Evolutionary conservation across 2,888 invertebrate genomes (phyloP), one percentile per base, ranked within the genome.

Genomic region (Idaea straminata): DNA sequence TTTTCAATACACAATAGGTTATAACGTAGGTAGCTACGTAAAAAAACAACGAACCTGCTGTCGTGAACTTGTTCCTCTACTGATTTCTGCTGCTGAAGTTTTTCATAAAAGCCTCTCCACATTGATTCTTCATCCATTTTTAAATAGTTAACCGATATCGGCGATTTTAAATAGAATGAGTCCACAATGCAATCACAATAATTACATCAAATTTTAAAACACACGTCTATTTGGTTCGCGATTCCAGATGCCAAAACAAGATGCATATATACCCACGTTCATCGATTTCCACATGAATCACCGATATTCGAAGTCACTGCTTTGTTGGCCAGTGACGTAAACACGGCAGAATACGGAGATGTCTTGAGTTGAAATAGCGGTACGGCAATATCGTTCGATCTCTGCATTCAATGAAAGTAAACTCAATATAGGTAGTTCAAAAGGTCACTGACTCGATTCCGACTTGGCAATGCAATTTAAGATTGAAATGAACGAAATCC

Each of bases 91-190:
- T 94, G 94, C 74, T 95, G 94, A 69, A 96, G 83, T 79, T 95
- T 95, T 64, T 95, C 95, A 78, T 96, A 96, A 79, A 96, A 95
- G 68, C 94, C 94, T 87, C 95, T 96, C 96, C 96, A 96, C 96
- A 96, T 96, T 13, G 94, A 91, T 81, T 96, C 96, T 87, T 96
- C 96, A 86, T 95, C 94, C 94, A 90, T 93, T 75, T 74, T 83
- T 47, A 63, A 10, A 15, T 47, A 25, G 25, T 61, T 47, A 7
- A 47, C 47, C 47, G 47, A 47, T 7, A 47, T 47, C 10, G 13
- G 0, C 10, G 3, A 13, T 13, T 47, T 61, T 58, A 25, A 25
- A 25, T 25, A 47, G 6, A 61, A 15, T 15, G 35, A 25, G 38
- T 59, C 34, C 47, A 47, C 47, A 47, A 2, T 13, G 47, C 47